phyloP scores from a whole-genome alignment of 2,797 vertebrate genomes.

The Argyrosomus regius region DNA sequence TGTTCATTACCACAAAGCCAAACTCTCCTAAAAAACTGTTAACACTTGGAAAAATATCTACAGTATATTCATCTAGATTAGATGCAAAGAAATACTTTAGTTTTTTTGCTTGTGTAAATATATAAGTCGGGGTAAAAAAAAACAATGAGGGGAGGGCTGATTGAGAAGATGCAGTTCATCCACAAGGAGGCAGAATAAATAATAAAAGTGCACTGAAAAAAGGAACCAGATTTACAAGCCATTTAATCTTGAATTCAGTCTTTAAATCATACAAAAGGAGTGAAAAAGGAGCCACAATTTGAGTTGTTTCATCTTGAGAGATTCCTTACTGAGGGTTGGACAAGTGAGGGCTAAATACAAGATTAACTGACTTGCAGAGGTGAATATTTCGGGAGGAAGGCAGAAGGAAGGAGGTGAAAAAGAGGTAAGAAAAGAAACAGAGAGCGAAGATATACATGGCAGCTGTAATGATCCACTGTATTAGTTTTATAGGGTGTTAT shows the following conservation, averaged over 20 bases:
- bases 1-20: constrained; percentile 15
- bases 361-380: constrained; percentile 68
- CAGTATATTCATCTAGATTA: constrained; percentile 41
- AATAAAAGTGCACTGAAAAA: constrained; percentile 45
- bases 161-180: constrained; percentile 35
- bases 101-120: constrained; percentile 43
- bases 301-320: background rate
- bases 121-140: background rate
- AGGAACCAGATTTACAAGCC: constrained; percentile 59
- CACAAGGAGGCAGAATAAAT: constrained; percentile 42
- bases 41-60: constrained; percentile 64
- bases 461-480: constrained; percentile 59
- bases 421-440: constrained; percentile 47
- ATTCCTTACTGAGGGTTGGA: too few relatives aligned
- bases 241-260: constrained; percentile 76
- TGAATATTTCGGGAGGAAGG: constrained; percentile 47
- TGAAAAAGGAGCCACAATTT: constrained; percentile 53
- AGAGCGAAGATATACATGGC: constrained; percentile 63
- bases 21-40: constrained; percentile 53
- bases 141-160: constrained; percentile 18
- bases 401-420: constrained; percentile 46
- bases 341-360: constrained; percentile 64
- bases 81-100: constrained; percentile 2
- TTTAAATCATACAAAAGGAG: constrained; percentile 76
- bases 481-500: constrained; percentile 65